phyloP scores from a whole-genome alignment of 1,140 invertebrate genomes.

The Dryas iulia region DNA sequence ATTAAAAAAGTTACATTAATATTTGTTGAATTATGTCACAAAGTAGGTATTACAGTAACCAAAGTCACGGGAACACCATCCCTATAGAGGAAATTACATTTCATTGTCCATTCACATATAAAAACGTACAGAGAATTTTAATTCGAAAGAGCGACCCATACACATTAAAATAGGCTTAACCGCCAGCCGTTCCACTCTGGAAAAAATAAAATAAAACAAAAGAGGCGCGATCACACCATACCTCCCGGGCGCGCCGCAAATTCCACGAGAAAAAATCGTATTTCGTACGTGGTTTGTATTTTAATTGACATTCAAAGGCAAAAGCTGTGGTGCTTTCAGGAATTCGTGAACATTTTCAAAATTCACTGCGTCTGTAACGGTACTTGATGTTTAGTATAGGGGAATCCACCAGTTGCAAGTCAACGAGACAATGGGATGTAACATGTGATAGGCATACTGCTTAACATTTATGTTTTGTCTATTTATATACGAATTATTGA shows the following conservation, averaged over 20 bases:
- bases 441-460: background rate
- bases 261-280: slow-evolving; percentile 77
- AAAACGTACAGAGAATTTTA: slow-evolving; percentile 67
- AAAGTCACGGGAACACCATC: slow-evolving; percentile 20
- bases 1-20: background rate
- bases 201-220: slow-evolving; percentile 76
- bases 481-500: background rate
- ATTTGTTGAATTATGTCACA: background rate
- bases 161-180: slow-evolving; percentile 79
- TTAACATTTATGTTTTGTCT: background rate
- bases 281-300: slow-evolving; percentile 80
- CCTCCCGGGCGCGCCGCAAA: slow-evolving; percentile 74
- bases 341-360: slow-evolving; percentile 53
- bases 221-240: slow-evolving; percentile 74
- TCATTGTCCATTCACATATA: slow-evolving; percentile 64
- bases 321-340: slow-evolving; percentile 37
- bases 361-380: slow-evolving; percentile 48
- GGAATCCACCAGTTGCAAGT: slow-evolving; percentile 41
- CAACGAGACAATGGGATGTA: slow-evolving; percentile 20
- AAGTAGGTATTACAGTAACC: background rate
- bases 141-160: slow-evolving; percentile 73
- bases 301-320: slow-evolving; percentile 76
- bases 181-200: slow-evolving; percentile 73
- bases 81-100: slow-evolving; percentile 70
- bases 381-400: slow-evolving; percentile 18